Percentiles rank a stretch among this genome's conserved stretches.
These are phyloP conservation scores for Cyclophora punctaria DNA, from an alignment of 2,888 invertebrate genomes.

Conservation along the genomic window DNA sequence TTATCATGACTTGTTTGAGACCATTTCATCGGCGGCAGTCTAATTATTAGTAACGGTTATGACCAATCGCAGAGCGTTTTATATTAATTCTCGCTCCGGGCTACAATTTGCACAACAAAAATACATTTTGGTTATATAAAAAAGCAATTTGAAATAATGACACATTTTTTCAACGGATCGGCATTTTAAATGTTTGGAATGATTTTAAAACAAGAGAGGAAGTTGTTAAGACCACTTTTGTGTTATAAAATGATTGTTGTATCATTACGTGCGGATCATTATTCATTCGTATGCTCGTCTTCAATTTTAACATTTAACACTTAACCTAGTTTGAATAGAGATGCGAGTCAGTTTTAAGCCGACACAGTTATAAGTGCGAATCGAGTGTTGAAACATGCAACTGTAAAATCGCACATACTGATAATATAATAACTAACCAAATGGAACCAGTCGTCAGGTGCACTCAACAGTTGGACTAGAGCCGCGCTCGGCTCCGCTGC, in stretches of 20 bases:
- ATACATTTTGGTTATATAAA: constrained; percentile 7
- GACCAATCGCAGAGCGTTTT: too few relatives aligned
- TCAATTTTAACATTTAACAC: background rate
- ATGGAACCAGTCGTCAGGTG: constrained; percentile 6
- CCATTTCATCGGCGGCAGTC: too few relatives aligned
- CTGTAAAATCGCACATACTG: background rate
- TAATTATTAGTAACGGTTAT: too few relatives aligned
- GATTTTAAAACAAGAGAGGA: constrained; percentile 40
- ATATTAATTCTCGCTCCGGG: background rate
- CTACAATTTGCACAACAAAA: constrained; percentile 13
- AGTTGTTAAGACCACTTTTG: constrained; percentile 47
- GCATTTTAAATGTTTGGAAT: constrained; percentile 30
- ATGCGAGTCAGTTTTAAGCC: background rate
- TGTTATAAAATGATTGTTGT: constrained; percentile 20
- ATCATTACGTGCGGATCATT: constrained; percentile 27
- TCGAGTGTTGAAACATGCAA: background rate
- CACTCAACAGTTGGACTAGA: background rate
- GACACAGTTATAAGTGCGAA: background rate
- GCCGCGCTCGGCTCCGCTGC: too few relatives aligned
- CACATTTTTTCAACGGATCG: constrained; percentile 24
- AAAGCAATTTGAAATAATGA: constrained; percentile 21
- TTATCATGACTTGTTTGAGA: too few relatives aligned
- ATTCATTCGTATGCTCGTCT: background rate
- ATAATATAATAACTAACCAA: constrained; percentile 5
- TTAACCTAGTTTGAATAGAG: background rate